Conservation (phyloP, 2,797 vertebrate genomes). For the Hydrocynus forskahlii region DNA sequence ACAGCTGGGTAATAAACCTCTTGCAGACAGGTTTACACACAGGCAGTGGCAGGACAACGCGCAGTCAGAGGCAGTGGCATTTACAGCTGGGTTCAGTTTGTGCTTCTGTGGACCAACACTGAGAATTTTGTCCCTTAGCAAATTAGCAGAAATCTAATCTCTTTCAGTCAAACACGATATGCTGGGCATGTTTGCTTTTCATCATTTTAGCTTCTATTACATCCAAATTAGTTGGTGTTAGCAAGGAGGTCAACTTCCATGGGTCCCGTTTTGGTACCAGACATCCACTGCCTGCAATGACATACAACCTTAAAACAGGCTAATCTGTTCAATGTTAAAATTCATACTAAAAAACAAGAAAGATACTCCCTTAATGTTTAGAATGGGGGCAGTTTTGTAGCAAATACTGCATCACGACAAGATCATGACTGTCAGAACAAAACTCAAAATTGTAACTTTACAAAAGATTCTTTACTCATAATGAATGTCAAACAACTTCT, state of each 20-base stretch:
- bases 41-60: constrained; percentile 15
- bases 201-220: background rate
- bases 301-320: background rate
- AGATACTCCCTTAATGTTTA: background rate
- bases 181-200: background rate
- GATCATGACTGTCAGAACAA: no score
- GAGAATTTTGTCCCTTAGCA: background rate
- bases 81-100: constrained; percentile 25
- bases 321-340: background rate
- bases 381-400: constrained; percentile 20
- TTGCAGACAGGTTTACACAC: background rate
- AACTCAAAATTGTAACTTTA: no score
- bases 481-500: no score
- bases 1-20: background rate
- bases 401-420: background rate
- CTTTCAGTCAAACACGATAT: background rate
- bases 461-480: no score
- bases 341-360: background rate
- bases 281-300: background rate
- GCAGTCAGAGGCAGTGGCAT: constrained; percentile 5
- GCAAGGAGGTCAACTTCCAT: background rate
- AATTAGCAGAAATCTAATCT: constrained; percentile 8
- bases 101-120: constrained; percentile 1
- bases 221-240: constrained; percentile 2
- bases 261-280: background rate